Evolutionary conservation across 2,888 invertebrate genomes (phyloP), one percentile per base, ranked within the genome.

Genomic region (Pristionchus entomophagus): DNA sequence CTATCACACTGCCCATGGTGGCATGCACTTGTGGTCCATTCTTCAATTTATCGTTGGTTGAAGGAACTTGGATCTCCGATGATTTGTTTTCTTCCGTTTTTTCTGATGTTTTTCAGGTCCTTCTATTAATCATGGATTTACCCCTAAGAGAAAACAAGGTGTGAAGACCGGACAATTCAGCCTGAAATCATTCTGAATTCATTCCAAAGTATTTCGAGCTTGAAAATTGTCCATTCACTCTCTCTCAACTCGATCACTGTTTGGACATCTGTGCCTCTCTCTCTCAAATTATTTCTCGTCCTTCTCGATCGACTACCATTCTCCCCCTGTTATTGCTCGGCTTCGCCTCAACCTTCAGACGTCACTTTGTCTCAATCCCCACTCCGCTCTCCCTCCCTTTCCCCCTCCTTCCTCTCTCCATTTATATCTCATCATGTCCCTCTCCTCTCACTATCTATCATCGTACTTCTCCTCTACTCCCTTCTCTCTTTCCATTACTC

Each of bases 1-100:
- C 73, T 73, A 73, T 73, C 73, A 73, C 73, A 73, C 73, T 73
- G 73, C 73, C 26, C 73, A 73, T n/a, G 73, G 38, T 73, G 73
- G 73, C 26, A 73, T 41, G 73, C n/a, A 26, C 73, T 73, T 45
- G n/a, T 45, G 41, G 41, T 26, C 8, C 53, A 45, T 32, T 80
- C 80, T 32, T 73, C 26, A 41, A 73, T 35, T 73, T 38, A n/a
- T n/a, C n/a, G n/a, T n/a, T n/a, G n/a, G n/a, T n/a, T n/a, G n/a
- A n/a, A n/a, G n/a, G n/a, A n/a, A n/a, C n/a, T n/a, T n/a, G n/a
- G n/a, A n/a, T n/a, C n/a, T n/a, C n/a, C n/a, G n/a, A n/a, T n/a
- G n/a, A n/a, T n/a, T n/a, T n/a, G n/a, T n/a, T n/a, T n/a, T n/a
- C n/a, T n/a, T n/a, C n/a, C n/a, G n/a, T n/a, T n/a, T n/a, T n/a